Base-by-base conservation (phyloP, 2,113 vertebrate species). In the Amblyornis subalaris region DNA sequence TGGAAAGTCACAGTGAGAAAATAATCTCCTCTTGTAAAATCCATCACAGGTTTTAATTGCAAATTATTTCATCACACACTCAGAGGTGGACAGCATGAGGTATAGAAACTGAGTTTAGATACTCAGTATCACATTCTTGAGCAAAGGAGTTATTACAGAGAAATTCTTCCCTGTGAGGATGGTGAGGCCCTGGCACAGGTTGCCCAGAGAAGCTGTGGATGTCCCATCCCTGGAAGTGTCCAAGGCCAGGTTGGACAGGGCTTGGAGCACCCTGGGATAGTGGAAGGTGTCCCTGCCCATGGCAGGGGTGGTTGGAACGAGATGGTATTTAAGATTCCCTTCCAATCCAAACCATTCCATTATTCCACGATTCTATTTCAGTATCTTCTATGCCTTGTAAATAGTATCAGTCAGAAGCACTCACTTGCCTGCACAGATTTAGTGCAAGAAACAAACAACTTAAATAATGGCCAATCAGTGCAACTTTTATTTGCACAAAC, bases 261-360 rank as follows among this genome's bases (percentile, higher is more conserved):
- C 28, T 89, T 45, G 54, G 71, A 83, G 15, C 6, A 55, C 0
- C 22, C 22, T 83, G 64, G 12, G 0, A 0, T 0, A 24, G 22
- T 33, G 48, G 31, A 69, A 66, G 31, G 44, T 48, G 3, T 42
- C 31, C 62, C 47, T 42, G 53, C 31, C 55, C 13, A 11, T 14
- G 26, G 48, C 31, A 48, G 22, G 40, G n/a, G 12, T 12, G 19
- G 18, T 3, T 47, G 31, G 40, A 55, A 74, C 0, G 0, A 35
- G 26, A 42, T 17, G 14, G 54, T 13, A 25, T 42, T 20, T 23
- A 55, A 62, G 26, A 61, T 38, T 48, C 12, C 12, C 26, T 55
- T 48, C 18, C 42, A 55, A 11, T 33, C 26, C 35, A 62, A 76
- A 21, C 55, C 31, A 62, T 19, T 22, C 22, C 31, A 11, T 44